These are phyloP conservation scores for Gallinago undulata DNA, from an alignment of 2,113 vertebrate genomes.

Conservation along the genomic window DNA sequence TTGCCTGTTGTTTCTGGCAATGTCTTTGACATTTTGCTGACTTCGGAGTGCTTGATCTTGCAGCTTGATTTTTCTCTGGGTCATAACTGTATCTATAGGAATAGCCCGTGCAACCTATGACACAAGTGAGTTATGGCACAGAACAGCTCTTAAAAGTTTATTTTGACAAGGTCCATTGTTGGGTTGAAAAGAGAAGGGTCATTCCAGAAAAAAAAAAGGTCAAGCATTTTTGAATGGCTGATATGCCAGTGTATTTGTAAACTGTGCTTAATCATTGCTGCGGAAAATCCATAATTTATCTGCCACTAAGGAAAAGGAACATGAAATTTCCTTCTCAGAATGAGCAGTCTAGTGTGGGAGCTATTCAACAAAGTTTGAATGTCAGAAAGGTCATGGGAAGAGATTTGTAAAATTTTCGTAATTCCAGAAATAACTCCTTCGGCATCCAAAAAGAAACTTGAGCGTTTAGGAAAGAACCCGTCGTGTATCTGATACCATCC, in stretches of 20 bases:
- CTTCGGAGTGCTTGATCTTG: background rate
- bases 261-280: background rate
- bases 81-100: background rate
- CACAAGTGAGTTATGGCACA: background rate
- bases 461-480: conserved; percentile 4
- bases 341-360: conserved; percentile 47
- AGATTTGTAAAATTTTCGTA: conserved; percentile 65
- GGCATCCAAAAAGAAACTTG: conserved; percentile 17
- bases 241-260: conserved; percentile 2
- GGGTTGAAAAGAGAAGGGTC: background rate
- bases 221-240: background rate
- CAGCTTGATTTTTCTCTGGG: background rate
- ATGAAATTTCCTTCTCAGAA: conserved; percentile 51
- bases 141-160: background rate
- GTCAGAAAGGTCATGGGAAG: conserved; percentile 71
- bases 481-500: background rate
- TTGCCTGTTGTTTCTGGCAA: background rate
- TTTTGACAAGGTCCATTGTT: conserved; percentile 4
- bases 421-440: conserved; percentile 60
- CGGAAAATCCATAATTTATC: conserved; percentile 30
- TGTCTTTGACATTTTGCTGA: background rate
- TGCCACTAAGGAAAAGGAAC: conserved; percentile 35
- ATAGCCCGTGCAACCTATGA: background rate
- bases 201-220: conserved; percentile 11
- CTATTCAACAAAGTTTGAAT: conserved; percentile 46